Percentiles rank a stretch among this genome's conserved stretches.
phyloP scores from a whole-genome alignment of 2,888 invertebrate species.

The Caenorhabditis doughertyi region DNA sequence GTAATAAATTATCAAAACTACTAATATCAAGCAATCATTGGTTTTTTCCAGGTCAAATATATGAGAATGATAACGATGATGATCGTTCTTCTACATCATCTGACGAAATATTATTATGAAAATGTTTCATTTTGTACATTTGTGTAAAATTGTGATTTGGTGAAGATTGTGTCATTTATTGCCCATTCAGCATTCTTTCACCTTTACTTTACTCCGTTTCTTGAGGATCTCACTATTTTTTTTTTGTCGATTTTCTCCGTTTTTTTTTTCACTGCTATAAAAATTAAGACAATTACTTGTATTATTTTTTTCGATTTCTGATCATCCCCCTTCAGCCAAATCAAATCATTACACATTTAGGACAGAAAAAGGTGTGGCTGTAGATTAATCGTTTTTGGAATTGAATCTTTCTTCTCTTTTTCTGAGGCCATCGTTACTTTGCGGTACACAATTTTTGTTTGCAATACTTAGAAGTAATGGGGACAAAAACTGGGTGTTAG shows the following conservation, averaged over 20 bases:
- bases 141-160: conserved; percentile 61
- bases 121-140: conserved; percentile 19
- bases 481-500: background rate
- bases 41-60: conserved; percentile 68
- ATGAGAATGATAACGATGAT: conserved; percentile 61
- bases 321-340: conserved; percentile 50
- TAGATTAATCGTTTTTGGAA: conserved; percentile 42
- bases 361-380: conserved; percentile 53
- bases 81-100: conserved; percentile 69
- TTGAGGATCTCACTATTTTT: conserved; percentile 60
- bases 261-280: conserved; percentile 12
- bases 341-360: conserved; percentile 50
- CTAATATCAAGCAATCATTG: too few species aligned
- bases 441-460: conserved; percentile 8
- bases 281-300: conserved; percentile 30
- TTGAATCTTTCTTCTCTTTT: background rate
- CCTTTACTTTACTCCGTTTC: conserved; percentile 29
- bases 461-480: conserved; percentile 5
- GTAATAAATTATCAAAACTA: conserved; percentile 25
- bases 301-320: conserved; percentile 36
- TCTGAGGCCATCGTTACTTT: background rate
- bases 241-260: conserved; percentile 38
- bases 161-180: conserved; percentile 45
- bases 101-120: conserved; percentile 72
- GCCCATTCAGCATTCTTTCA: conserved; percentile 29